Evolutionary conservation across 2,888 invertebrate species (phyloP).

Genomic region (Abrostola tripartita): DNA sequence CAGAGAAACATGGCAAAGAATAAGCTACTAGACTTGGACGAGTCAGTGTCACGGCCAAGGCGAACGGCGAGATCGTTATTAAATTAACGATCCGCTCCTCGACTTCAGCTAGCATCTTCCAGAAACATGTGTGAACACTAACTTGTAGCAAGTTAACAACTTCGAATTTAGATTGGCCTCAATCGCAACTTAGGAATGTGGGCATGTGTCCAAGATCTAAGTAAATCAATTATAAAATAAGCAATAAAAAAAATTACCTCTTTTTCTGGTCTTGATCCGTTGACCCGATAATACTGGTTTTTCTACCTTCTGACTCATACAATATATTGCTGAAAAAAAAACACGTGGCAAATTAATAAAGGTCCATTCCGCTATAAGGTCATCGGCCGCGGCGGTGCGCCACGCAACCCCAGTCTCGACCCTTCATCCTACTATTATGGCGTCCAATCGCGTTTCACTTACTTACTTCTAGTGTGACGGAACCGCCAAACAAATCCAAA

Average conservation of each 20-base stretch:
- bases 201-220: conserved; percentile 38
- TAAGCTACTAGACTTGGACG: conserved; percentile 12
- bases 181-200: conserved; percentile 31
- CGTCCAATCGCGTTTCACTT: conserved; percentile 69
- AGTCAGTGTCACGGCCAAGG: conserved; percentile 61
- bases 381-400: conserved; percentile 77
- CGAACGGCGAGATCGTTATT: conserved; percentile 29
- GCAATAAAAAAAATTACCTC: conserved; percentile 91
- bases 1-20: conserved; percentile 25
- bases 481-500: conserved; percentile 60
- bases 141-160: conserved; percentile 16
- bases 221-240: conserved; percentile 35
- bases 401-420: conserved; percentile 55
- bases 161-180: conserved; percentile 20
- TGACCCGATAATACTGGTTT: conserved; percentile 99
- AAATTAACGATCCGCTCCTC: conserved; percentile 48
- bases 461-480: conserved; percentile 69
- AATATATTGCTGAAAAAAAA: conserved; percentile 93
- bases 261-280: conserved; percentile 99
- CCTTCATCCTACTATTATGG: conserved; percentile 69
- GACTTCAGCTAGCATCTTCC: conserved; percentile 24
- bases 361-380: conserved; percentile 73
- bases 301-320: conserved; percentile 99
- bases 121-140: conserved; percentile 27
- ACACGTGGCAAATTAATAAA: conserved; percentile 84